Percentiles rank a stretch among this genome's conserved stretches.
These are phyloP conservation scores for Apis florea DNA, from an alignment of 1,140 invertebrate genomes.

Conservation along the genomic window DNA sequence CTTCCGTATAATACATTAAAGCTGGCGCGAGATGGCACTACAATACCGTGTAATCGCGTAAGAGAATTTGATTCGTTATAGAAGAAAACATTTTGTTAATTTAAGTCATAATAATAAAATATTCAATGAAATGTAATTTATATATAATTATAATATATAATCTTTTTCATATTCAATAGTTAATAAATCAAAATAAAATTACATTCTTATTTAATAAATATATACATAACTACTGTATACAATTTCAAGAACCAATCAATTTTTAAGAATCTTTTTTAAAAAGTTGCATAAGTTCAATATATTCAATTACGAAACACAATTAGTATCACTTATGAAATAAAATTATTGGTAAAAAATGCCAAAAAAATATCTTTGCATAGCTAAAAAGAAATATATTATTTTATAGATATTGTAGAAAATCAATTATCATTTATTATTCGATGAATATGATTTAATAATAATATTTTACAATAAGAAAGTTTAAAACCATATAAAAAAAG, in stretches of 20 bases:
- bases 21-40: constrained; percentile 5
- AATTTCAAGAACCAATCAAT: not conserved
- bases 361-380: not conserved
- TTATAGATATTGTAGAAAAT: too few relatives aligned
- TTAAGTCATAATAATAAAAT: not conserved
- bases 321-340: too few relatives aligned
- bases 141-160: not conserved
- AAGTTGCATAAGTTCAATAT: not conserved
- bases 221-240: too few relatives aligned
- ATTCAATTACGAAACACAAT: not conserved
- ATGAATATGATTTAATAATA: not conserved
- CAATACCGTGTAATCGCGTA: too few relatives aligned
- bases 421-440: not conserved
- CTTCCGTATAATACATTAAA: too few relatives aligned
- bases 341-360: not conserved
- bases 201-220: not conserved
- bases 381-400: too few relatives aligned
- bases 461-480: too few relatives aligned
- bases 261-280: not conserved
- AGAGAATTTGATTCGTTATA: not conserved
- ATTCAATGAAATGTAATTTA: not conserved
- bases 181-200: not conserved
- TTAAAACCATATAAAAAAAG: not conserved
- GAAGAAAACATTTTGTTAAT: not conserved
- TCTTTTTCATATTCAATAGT: not conserved